A percentile compares a stretch with the other conserved stretches of the same genome.
phyloP scores from a whole-genome alignment of 2,888 invertebrate genomes.

The Luffia ferchaultella region DNA sequence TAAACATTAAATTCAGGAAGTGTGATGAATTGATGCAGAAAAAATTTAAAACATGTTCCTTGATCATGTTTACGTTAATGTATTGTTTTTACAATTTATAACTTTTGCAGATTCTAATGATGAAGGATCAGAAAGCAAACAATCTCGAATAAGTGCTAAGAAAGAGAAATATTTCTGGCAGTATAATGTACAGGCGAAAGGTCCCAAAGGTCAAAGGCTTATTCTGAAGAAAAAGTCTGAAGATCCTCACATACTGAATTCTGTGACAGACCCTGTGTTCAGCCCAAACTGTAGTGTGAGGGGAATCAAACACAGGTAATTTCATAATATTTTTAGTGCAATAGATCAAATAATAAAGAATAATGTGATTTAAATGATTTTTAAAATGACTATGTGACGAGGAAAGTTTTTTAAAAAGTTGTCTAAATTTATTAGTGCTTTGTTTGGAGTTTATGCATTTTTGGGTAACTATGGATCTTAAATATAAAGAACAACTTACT shows the following conservation, averaged over 20 bases:
- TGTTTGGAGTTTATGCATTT: too few species aligned
- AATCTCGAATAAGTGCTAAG: slow-evolving; percentile 58
- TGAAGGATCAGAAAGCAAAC: slow-evolving; percentile 61
- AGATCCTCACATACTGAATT: slow-evolving; percentile 91
- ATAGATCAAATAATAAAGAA: too few species aligned
- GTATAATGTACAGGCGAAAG: slow-evolving; percentile 98
- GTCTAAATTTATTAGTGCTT: too few species aligned
- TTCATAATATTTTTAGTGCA: too few species aligned
- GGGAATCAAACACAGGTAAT: slow-evolving; percentile 88
- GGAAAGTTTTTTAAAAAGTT: too few species aligned
- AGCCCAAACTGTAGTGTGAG: slow-evolving; percentile 90
- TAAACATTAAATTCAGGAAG: not conserved
- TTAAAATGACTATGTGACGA: too few species aligned
- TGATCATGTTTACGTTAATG: not conserved
- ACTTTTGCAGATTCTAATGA: slow-evolving; percentile 69
- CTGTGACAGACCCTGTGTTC: slow-evolving; percentile 95
- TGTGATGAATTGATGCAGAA: not conserved
- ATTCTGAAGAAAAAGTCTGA: slow-evolving; percentile 85
- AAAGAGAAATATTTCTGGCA: slow-evolving; percentile 96
- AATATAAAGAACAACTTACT: too few species aligned
- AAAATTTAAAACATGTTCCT: not conserved
- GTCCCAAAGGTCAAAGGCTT: slow-evolving; percentile 93
- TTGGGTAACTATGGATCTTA: too few species aligned
- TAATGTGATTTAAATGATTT: too few species aligned
- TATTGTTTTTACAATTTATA: slow-evolving; percentile 1